Base-by-base conservation (phyloP, 2,888 invertebrate species). In the Spilarctia lutea region DNA sequence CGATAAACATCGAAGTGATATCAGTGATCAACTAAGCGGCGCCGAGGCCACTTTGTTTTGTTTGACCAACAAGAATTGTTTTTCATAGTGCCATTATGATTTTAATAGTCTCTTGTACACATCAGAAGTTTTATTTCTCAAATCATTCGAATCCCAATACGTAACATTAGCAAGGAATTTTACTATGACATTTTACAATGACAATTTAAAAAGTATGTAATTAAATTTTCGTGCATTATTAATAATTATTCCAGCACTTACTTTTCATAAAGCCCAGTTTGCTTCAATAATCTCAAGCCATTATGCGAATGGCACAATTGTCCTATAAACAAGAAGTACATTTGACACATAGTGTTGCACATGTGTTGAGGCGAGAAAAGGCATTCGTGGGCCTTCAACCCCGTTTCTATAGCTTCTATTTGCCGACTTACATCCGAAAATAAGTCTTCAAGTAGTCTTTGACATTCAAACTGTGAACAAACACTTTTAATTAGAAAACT, bases 251-350 rank as follows among this genome's bases (percentile, higher is more conserved):
- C 35, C 48, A 27, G 11, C 48, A 91, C 95, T 96, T 93, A 98
- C 98, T 97, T 97, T 88, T 97, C 97, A 91, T 97, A 98, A 80
- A 98, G 96, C 71, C 97, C 97, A 68, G 97, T 97, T 85, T 97
- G 97, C 80, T 98, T 97, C 69, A 99, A 96, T 72, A 98, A 96
- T 81, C 96, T 96, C 65, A 97, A 93, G 3, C 98, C 98, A 68
- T 96, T 96, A 72, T 96, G 96, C 13, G 97, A 96, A 80, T 98
- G 97, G 84, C 98, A 97, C 87, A 99, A 96, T 83, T 98, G 97
- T 0, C 99, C 99, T 79, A 99, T 97, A 90, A 99, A 98, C 67
- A 99, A 96, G 93, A 99, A 99, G 96, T 99, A 99, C 96, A 98
- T 98, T 92, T 99, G 99, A 90, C 98, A 98, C 95, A 98, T 98